Percentiles rank a stretch among this genome's conserved stretches.
These are phyloP conservation scores for Drosophila nannoptera DNA, from an alignment of 1,140 invertebrate species.

Conservation along the genomic window DNA sequence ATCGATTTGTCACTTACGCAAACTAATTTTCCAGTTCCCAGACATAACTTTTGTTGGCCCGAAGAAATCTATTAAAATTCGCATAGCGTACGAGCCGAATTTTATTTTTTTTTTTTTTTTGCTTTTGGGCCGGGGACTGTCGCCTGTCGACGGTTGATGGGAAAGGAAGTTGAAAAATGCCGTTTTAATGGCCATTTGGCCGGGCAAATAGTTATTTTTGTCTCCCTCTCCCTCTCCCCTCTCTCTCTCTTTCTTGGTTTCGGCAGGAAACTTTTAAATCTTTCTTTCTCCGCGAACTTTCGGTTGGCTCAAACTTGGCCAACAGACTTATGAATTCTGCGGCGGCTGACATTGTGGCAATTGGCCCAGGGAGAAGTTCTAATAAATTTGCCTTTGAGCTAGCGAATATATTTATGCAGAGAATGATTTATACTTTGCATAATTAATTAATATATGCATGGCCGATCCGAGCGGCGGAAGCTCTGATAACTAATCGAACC, in stretches of 20 bases:
- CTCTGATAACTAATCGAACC: too few species aligned
- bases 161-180: slow-evolving; percentile 66
- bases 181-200: slow-evolving; percentile 49
- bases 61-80: slow-evolving; percentile 65
- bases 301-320: not conserved
- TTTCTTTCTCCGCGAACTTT: not conserved
- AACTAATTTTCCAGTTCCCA: slow-evolving; percentile 46
- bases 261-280: slow-evolving; percentile 34
- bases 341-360: not conserved
- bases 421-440: not conserved
- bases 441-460: not conserved
- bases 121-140: slow-evolving; percentile 21
- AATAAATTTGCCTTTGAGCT: too few species aligned
- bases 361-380: not conserved
- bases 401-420: too few species aligned
- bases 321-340: slow-evolving; percentile 12
- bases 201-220: slow-evolving; percentile 25
- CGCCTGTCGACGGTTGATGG: slow-evolving; percentile 31
- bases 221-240: too few species aligned
- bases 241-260: not conserved
- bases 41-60: slow-evolving; percentile 39
- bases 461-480: too few species aligned
- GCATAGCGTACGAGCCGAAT: slow-evolving; percentile 41
- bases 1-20: slow-evolving; percentile 32
- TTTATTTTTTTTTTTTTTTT: too few species aligned